Percentiles rank a stretch among this genome's conserved stretches.
These are phyloP conservation scores for Philhelius pedissequus DNA, from an alignment of 2,888 invertebrate species.

Conservation along the genomic window DNA sequence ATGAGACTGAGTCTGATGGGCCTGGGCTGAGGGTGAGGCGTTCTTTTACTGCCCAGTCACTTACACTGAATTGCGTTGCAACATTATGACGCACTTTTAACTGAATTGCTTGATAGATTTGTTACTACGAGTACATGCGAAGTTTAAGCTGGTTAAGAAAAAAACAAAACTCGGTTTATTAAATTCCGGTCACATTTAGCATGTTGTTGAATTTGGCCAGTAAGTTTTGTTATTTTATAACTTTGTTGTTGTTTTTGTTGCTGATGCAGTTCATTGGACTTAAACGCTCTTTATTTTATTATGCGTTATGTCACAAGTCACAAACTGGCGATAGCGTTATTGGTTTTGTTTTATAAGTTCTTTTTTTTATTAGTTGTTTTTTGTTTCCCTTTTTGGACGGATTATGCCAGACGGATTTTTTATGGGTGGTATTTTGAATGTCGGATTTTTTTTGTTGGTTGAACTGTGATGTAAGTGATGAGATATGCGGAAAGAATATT, in stretches of 20 bases:
- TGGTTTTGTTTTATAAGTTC: slow-evolving; percentile 46
- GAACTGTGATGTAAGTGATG: slow-evolving; percentile 5
- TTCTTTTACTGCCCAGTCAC: slow-evolving; percentile 14
- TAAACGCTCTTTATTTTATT: slow-evolving; percentile 26
- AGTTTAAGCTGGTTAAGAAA: background rate
- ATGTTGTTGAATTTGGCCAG: slow-evolving; percentile 31
- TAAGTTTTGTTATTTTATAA: slow-evolving; percentile 24
- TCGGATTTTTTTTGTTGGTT: background rate
- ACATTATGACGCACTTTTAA: slow-evolving; percentile 57
- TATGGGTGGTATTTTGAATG: slow-evolving; percentile 28
- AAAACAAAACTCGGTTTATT: slow-evolving; percentile 15
- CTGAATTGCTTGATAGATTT: slow-evolving; percentile 24
- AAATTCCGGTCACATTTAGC: slow-evolving; percentile 63
- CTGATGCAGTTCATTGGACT: slow-evolving; percentile 53
- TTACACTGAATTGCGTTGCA: slow-evolving; percentile 31
- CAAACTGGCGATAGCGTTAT: background rate
- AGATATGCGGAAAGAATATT: slow-evolving; percentile 36
- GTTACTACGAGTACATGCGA: background rate
- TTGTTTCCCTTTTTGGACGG: slow-evolving; percentile 18
- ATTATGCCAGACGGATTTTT: slow-evolving; percentile 51
- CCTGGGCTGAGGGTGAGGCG: background rate
- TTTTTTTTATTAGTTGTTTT: background rate
- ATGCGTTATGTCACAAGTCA: slow-evolving; percentile 54
- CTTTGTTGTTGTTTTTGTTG: slow-evolving; percentile 11
- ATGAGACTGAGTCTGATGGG: too few species aligned